Base-by-base conservation (phyloP, 2,888 invertebrate species). In the Ganaspis brasiliensis region DNA sequence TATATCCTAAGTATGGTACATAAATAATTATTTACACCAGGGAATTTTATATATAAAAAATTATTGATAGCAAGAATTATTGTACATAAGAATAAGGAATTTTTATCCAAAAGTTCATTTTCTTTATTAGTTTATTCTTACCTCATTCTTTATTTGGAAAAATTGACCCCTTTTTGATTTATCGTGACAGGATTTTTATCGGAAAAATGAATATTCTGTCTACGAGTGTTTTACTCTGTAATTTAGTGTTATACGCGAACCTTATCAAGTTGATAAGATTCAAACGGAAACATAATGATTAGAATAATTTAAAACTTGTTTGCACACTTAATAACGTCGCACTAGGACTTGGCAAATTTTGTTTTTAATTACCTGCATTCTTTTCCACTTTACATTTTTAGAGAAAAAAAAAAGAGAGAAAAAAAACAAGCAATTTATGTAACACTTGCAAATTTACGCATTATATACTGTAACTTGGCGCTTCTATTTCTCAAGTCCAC, bases 211-310 rank as follows among this genome's bases (percentile, higher is more conserved):
- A 49, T 49, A 49, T 16, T 49, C 16, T 49, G 49, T 49, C 49
- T 49, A 49, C 49, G 49, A n/a, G 16, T 49, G 14, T n/a, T 49
- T 14, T 16, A n/a, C 49, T 10, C 10, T 19, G 16, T 61, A 61
- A 37, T 19, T 21, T 61, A 35, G 16, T 16, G 16, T 37, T 37
- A 3, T 37, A 5, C 9, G 31, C 19, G 1, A 21, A 40, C 12
- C 37, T 63, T 40, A 40, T 40, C 63, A 63, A 37, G 21, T 14
- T 37, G 63, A 40, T 63, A 63, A 63, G 37, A 63, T 40, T 21
- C 37, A 40, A 63, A 21, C 63, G 63, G 63, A 63, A 63, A 21
- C 19, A 49, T 49, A 40, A 21, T 19, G 63, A 63, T 63, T 63
- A 21, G 40, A 63, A 63, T 63, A 40, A 63, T 63, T 63, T 37